Percentiles rank a stretch among this genome's conserved stretches.
Conservation (phyloP, 2,888 invertebrate species). For the Ochropacha duplaris region DNA sequence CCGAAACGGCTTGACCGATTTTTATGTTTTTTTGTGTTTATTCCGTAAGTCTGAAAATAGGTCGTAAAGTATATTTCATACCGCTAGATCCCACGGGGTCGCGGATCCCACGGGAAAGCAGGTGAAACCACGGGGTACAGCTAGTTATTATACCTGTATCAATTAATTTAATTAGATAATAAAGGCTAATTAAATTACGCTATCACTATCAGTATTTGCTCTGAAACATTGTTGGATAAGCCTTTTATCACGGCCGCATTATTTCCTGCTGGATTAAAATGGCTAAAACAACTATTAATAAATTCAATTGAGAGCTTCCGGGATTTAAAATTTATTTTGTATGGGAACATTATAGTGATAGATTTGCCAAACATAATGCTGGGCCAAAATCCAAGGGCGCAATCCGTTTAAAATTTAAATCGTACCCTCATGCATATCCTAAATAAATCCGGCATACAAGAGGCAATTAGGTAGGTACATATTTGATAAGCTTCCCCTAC, state of each 20-base stretch:
- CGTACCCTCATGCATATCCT: slow-evolving; percentile 82
- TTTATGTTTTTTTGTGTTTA: no score
- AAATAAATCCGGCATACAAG: slow-evolving; percentile 79
- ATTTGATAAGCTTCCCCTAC: slow-evolving; percentile 75
- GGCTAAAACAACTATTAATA: slow-evolving; percentile 69
- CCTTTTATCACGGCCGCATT: slow-evolving; percentile 56
- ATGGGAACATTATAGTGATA: slow-evolving; percentile 64
- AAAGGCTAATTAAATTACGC: slow-evolving; percentile 40
- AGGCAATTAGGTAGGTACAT: slow-evolving; percentile 77
- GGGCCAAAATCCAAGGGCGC: slow-evolving; percentile 78
- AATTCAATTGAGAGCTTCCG: slow-evolving; percentile 47
- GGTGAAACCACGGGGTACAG: no score
- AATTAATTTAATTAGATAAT: no score
- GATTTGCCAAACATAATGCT: slow-evolving; percentile 76
- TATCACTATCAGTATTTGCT: slow-evolving; percentile 42
- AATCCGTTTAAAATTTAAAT: slow-evolving; percentile 83
- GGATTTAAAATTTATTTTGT: slow-evolving; percentile 64
- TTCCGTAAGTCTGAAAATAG: no score
- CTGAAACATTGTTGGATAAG: slow-evolving; percentile 51
- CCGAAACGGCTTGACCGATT: no score
- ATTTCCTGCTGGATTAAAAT: slow-evolving; percentile 52
- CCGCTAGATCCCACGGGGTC: no score
- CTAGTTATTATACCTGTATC: no score
- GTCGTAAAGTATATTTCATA: no score
- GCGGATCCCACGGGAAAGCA: no score